Conservation (phyloP, 2,797 vertebrate species). For the Macropus fuliginosus region DNA sequence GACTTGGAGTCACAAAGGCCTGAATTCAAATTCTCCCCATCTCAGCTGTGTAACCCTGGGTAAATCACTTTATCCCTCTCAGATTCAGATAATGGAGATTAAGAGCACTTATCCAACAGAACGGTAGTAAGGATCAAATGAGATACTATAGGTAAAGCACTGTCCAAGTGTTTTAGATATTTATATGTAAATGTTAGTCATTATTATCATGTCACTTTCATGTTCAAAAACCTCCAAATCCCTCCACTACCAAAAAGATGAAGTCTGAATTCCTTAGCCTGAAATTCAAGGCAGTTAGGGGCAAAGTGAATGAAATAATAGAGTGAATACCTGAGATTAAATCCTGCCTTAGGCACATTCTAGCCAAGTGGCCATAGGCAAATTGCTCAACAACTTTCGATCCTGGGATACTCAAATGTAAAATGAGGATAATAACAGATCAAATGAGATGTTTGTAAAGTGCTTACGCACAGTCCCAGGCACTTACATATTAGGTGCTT, state of each 20-base stretch:
- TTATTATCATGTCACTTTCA: not conserved
- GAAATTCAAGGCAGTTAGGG: not conserved
- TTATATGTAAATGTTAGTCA: not conserved
- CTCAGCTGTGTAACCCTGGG: not conserved
- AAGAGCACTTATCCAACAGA: not conserved
- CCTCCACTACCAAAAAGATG: not conserved
- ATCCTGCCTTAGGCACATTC: not conserved
- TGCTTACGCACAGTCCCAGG: not conserved
- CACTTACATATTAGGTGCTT: not conserved
- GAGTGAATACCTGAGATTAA: not conserved
- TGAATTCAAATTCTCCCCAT: not conserved
- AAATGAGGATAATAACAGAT: not conserved
- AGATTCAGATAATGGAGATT: not conserved
- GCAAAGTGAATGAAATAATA: not conserved
- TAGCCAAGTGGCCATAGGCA: not conserved
- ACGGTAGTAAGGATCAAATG: not conserved
- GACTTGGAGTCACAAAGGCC: not conserved
- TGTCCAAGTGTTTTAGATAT: not conserved
- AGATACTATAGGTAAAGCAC: not conserved
- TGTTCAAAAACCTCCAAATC: not conserved
- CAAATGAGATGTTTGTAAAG: not conserved
- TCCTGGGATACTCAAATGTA: not conserved
- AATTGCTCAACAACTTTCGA: not conserved
- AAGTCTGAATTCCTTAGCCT: not conserved
- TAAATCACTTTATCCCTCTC: not conserved